Evolutionary conservation across 2,888 invertebrate genomes (phyloP), one percentile per base, ranked within the genome.

Genomic region (Euplagia quadripunctaria): DNA sequence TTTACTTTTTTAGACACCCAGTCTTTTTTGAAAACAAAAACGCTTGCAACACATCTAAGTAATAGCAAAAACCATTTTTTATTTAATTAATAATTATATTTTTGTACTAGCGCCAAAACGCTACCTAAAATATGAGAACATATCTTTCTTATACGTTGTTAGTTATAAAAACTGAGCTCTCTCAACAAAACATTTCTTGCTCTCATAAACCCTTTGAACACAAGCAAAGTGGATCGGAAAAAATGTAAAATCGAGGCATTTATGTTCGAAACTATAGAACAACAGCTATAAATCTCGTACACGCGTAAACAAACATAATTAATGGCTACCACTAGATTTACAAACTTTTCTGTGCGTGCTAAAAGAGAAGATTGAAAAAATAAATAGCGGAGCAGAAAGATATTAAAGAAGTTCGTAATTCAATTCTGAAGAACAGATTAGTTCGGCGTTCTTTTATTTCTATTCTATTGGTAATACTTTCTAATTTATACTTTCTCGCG

Each of bases 251-350:
- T 65, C 49, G 12, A 52, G n/a, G 55, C 16, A 71, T 74, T 77
- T 72, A 73, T 70, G 46, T 41, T 20, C 64, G 4, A 51, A 75
- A 83, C 70, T 77, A 77, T 49, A 42, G 31, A 79, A 80, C 69
- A 82, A 75, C 61, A 72, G 70, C 52, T 58, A 83, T 83, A 77
- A 81, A 82, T 82, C 77, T 81, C 31, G 31, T 17, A 20, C 68
- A 46, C 55, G 52, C 67, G 70, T 70, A 77, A 83, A 83, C 74
- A 77, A 74, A 74, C 41, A n/a, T 68, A 77, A 81, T 83, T 72
- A 82, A 77, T 76, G 74, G 75, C 74, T 74, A 74, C 67, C 68
- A 67, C 66, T 70, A 68, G 4, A 69, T 64, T 61, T n/a, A 68
- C 31, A 67, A 80, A 75, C 43, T 73, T 75, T 74, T 16, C 31